Base-by-base conservation (phyloP, 2,888 invertebrate genomes). In the Chamaedrilus cognettii region DNA sequence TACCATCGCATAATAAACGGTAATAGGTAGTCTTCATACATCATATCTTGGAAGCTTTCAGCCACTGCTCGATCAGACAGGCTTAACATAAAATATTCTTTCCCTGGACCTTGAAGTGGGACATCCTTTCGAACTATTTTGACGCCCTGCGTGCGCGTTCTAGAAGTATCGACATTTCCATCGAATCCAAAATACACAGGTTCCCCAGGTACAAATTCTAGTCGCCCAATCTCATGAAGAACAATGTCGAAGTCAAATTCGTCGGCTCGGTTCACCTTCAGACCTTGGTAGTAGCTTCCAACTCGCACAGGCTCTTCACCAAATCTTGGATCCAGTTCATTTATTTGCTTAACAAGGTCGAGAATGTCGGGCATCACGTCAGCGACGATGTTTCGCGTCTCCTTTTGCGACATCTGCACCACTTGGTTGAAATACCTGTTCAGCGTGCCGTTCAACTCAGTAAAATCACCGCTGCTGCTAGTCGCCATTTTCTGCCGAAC, bases 201-300 rank as follows among this genome's bases (percentile, higher is more conserved):
- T 28, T 31, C 51, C 30, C 50, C 51, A n/a, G 62, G 31, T 23
- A 26, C 30, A 30, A 30, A 62, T n/a, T 51, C 1, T 11, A 62
- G 51, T n/a, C n/a, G 23, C 28, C 50, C 62, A 30, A 62, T 62
- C n/a, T 51, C 5, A 7, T 23, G 28, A 30, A 65, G 34, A 15
- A 49, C 28, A 23, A 65, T 50, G 34, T n/a, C 35, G 51, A 65
- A 28, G 35, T 65, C 65, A 51, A 61, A 65, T 34, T 65, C 65
- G 28, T 65, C 65, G 2, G 65, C 65, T 32, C 52, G 31, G 19
- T 62, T 51, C 50, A 65, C 65, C 31, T 65, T 65, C 15, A 65
- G 60, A 2, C 52, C 35, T 34, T 62, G 61, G 49, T 59, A 65
- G 55, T 65, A 65, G 55, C 65, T 65, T 15, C 65, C 65, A 26